Evolutionary conservation across 2,113 vertebrate species (phyloP).

Genomic region (Gymnobelideus leadbeateri): DNA sequence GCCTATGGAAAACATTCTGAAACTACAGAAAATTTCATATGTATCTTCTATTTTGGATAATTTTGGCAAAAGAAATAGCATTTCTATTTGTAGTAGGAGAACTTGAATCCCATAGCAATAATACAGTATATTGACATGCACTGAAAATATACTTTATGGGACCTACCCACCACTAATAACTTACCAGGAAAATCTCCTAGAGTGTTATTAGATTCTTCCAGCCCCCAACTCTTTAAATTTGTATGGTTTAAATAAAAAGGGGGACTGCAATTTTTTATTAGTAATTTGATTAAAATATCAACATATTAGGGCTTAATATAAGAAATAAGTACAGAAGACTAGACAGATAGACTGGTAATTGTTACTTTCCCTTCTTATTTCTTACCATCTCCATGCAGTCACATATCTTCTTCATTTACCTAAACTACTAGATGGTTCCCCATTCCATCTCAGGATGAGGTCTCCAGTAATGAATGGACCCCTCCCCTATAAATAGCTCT

Average conservation of each 20-base stretch:
- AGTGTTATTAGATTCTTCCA: neutral
- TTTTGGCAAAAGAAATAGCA: conserved; percentile 21
- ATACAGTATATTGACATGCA: neutral
- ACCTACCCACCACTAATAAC: conserved; percentile 44
- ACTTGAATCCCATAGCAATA: conserved; percentile 10
- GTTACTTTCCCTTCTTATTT: neutral
- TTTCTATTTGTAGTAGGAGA: neutral
- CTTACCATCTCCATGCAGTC: neutral
- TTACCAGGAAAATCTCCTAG: conserved; percentile 15
- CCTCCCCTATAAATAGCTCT: neutral
- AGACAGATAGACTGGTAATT: conserved; percentile 15
- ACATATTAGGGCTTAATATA: neutral
- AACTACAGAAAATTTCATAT: neutral
- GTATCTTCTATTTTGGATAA: neutral
- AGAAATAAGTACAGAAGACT: conserved; percentile 1
- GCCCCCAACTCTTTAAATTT: neutral
- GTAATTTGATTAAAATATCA: neutral
- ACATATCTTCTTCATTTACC: neutral
- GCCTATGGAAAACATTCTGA: neutral
- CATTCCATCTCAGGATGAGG: neutral
- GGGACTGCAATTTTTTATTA: neutral
- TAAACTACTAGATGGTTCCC: neutral
- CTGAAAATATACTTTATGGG: conserved; percentile 48
- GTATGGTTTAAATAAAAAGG: conserved; percentile 8
- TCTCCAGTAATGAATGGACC: neutral